Evolutionary conservation across 2,113 vertebrate species (phyloP), one percentile per base, ranked within the genome.

Genomic region (Eublepharis macularius): DNA sequence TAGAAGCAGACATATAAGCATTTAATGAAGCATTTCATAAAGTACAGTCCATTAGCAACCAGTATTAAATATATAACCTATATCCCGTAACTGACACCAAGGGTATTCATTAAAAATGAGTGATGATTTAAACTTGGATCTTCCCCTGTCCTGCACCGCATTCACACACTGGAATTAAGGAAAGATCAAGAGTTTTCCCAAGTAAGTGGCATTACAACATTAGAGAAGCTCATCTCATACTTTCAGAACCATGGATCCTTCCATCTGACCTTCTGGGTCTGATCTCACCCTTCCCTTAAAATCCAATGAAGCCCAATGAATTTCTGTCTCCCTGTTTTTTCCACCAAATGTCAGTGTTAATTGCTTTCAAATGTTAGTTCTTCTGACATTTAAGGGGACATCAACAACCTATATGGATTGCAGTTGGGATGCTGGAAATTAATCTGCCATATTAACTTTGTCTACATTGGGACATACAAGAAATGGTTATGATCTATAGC

Each of bases 351-450:
- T 72, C 47, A 69, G 10, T 1, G 45, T 70, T 74, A 45, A 72
- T 72, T 87, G 34, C 16, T 90, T 92, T 86, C 65, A 90, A 26
- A 57, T 63, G 3, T 60, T 86, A 91, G 32, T 2, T 79, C 1
- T 17, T 76, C 26, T 86, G 85, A 51, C 80, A 89, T 84, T 89
- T 81, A 85, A 80, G 69, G 57, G 65, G 32, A 16, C 0, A 0
- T 43, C 63, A 17, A 88, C 69, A 85, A 84, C 80, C 0, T 26
- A 2, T 29, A 79, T 84, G 41, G 72, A 79, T 69, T 84, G 68
- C 39, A 78, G 14, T 8, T 75, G 1, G 77, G 1, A 2, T 72
- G 65, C 1, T 78, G 34, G 9, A 88, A 86, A 69, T 7, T 72
- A 73, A 74, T 78, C 49, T 83, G 9, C 65, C 63, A 29, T 9